Evolutionary conservation across 1,140 invertebrate genomes (phyloP), one percentile per base, ranked within the genome.

Genomic region (Pseudomyrmex sp.): DNA sequence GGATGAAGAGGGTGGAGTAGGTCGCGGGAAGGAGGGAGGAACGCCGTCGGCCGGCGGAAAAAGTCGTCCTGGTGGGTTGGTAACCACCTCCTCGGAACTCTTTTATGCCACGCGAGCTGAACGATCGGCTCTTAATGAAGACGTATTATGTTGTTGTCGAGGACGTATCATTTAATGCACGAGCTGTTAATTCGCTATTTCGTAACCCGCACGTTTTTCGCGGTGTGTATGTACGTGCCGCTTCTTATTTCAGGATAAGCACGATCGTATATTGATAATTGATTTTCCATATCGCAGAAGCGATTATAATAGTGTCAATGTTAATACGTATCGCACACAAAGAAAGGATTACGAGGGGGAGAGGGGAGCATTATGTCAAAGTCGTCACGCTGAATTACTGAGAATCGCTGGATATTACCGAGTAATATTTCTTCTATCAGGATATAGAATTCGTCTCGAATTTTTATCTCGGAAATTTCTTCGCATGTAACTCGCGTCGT

Each of bases 21-120:
- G 54, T 65, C 56, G 44, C 35, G 76, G 54, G 65, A 52, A 44
- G 77, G 54, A 58, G 74, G 58, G 52, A 76, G 79, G 69, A 52
- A 74, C 23, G 54, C 50, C 56, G 72, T 44, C 54, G 63, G 44
- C 18, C 84, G 79, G 59, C 48, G 85, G 74, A 87, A 84, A 87
- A 80, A 82, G 79, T 76, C 85, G 59, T 83, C 85, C 70, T 50
- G 82, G 73, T 72, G 73, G 80, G 85, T 59, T 35, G 85, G 35
- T 75, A 52, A 54, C 85, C 44, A 63, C 15, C 63, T 52, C 58
- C 73, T 74, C 69, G 85, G 65, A 48, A 54, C 73, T 88, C 83
- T 85, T 88, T 88, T 88, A 88, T 88, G 83, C 86, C 86, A 88
- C 87, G 86, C 87, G 87, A 88, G 62, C 86, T 85, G 82, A 77